Conservation (phyloP, 1,140 invertebrate genomes). For the Caenorhabditis remanei region DNA sequence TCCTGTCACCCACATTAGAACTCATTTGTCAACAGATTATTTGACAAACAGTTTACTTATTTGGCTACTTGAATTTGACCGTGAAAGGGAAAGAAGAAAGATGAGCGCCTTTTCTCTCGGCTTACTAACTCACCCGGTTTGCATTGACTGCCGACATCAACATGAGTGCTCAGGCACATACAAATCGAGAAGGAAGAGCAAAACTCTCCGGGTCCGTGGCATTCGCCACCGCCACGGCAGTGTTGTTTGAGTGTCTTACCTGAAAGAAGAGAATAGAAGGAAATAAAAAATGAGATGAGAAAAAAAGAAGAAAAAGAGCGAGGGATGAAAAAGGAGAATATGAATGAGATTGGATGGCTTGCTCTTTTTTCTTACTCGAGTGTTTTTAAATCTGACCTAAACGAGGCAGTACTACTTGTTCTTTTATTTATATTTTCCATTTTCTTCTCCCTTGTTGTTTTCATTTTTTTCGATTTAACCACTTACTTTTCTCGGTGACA, state of each 20-base stretch:
- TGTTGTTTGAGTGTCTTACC: conserved; percentile 61
- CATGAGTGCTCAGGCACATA: conserved; percentile 66
- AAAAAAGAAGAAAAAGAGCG: neutral
- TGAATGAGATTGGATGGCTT: conserved; percentile 14
- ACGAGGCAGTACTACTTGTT: neutral
- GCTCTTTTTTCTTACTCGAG: neutral
- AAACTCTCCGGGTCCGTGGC: conserved; percentile 64
- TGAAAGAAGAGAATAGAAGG: conserved; percentile 28
- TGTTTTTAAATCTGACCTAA: neutral
- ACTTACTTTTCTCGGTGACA: conserved; percentile 62
- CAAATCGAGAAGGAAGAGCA: conserved; percentile 67
- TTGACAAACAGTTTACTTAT: conserved; percentile 39
- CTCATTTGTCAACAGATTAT: conserved; percentile 49
- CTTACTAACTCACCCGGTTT: conserved; percentile 61
- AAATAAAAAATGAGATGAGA: conserved; percentile 12
- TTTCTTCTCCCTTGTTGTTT: neutral
- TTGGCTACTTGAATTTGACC: conserved; percentile 55
- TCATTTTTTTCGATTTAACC: neutral
- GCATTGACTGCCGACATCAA: conserved; percentile 64
- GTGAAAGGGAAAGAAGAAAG: conserved; percentile 37
- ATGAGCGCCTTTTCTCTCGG: neutral
- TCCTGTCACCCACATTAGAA: conserved; percentile 26
- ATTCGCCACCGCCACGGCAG: conserved; percentile 59
- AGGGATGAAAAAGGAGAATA: conserved; percentile 6
- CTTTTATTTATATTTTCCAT: neutral